These are phyloP conservation scores for Archivesica marissinica DNA, from an alignment of 1,140 invertebrate genomes.

Conservation along the genomic window DNA sequence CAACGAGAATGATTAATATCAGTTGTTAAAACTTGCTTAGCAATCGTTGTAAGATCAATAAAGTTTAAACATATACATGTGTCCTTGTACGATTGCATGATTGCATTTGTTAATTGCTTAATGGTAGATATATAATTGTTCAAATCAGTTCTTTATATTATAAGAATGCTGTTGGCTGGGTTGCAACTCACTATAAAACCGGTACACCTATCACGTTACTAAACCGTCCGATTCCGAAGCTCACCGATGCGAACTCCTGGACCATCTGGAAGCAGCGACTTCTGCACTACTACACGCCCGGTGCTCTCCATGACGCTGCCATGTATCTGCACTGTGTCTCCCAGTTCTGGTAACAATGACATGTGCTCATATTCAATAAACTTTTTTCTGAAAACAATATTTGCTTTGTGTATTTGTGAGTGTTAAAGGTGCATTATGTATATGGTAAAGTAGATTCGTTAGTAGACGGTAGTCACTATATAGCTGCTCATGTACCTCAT, in stretches of 20 bases:
- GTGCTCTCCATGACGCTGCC: conserved; percentile 72
- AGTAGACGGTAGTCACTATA: no score
- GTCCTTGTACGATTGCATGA: no score
- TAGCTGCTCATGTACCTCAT: no score
- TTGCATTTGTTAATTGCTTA: no score
- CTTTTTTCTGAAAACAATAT: neutral
- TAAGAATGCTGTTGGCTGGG: conserved; percentile 72
- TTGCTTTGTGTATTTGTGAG: neutral
- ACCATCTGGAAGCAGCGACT: conserved; percentile 73
- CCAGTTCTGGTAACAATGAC: conserved; percentile 46
- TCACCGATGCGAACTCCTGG: conserved; percentile 72
- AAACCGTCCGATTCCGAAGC: conserved; percentile 76
- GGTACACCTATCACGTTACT: conserved; percentile 78
- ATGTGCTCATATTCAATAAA: neutral
- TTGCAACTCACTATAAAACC: conserved; percentile 74
- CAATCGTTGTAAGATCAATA: no score
- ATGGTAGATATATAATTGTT: no score
- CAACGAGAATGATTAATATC: no score
- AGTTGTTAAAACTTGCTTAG: no score
- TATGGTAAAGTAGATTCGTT: no score
- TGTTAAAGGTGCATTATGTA: no score
- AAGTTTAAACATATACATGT: no score
- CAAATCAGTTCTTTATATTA: neutral
- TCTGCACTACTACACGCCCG: conserved; percentile 74
- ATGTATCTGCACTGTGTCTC: conserved; percentile 72